Evolutionary conservation across 2,113 vertebrate genomes (phyloP).

Genomic region (Marcusenius ussheri): DNA sequence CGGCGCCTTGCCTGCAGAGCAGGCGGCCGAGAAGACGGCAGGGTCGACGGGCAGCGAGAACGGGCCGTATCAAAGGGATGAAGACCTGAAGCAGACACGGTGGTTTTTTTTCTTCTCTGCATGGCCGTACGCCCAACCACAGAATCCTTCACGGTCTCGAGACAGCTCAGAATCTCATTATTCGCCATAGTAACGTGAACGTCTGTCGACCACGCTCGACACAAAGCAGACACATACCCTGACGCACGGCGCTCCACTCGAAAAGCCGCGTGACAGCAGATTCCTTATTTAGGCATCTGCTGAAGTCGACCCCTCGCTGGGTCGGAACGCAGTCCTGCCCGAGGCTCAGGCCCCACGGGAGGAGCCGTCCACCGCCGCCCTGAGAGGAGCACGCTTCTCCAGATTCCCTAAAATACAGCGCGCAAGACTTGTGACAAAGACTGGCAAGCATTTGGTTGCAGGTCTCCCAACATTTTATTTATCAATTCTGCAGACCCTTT

Average conservation of each 20-base stretch:
- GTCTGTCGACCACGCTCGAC: not conserved
- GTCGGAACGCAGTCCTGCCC: too few relatives aligned
- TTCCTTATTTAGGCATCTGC: constrained; percentile 21
- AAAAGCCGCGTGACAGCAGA: constrained; percentile 9
- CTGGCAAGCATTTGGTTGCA: not conserved
- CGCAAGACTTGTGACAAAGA: not conserved
- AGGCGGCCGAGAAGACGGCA: not conserved
- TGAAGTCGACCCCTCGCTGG: not conserved
- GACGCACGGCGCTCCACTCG: not conserved
- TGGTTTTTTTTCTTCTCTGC: not conserved
- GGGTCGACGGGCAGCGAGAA: not conserved
- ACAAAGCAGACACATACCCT: constrained; percentile 3
- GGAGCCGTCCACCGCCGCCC: not conserved
- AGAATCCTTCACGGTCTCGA: not conserved
- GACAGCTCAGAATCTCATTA: not conserved
- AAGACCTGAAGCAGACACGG: not conserved
- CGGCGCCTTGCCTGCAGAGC: not conserved
- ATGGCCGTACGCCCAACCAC: not conserved
- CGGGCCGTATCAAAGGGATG: not conserved
- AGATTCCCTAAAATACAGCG: not conserved
- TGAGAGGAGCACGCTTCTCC: not conserved
- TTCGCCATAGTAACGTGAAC: not conserved
- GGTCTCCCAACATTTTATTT: not conserved
- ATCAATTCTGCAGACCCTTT: not conserved
- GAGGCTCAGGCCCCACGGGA: not conserved